These are phyloP conservation scores for Lophura nycthemera DNA, from an alignment of 2,113 vertebrate genomes.

Conservation along the genomic window DNA sequence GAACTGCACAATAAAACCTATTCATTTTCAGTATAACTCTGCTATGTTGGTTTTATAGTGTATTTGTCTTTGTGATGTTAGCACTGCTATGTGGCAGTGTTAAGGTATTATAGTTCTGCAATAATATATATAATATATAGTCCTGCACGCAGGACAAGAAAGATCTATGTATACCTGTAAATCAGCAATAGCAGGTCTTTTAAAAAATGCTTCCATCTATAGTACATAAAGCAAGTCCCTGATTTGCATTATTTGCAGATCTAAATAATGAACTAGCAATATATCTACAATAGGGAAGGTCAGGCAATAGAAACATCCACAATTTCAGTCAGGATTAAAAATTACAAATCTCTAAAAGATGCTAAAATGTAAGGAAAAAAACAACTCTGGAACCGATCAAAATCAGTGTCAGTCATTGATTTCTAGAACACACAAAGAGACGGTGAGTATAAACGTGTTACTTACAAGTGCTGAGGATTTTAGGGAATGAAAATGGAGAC, in stretches of 20 bases:
- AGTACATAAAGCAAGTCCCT: background rate
- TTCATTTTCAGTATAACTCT: background rate
- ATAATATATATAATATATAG: too few species aligned
- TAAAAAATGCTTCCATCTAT: background rate
- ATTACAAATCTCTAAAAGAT: slow-evolving; percentile 18
- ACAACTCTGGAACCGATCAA: background rate
- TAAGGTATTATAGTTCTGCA: background rate
- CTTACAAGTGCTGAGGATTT: slow-evolving; percentile 80
- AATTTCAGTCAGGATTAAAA: slow-evolving; percentile 38
- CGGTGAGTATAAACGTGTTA: slow-evolving; percentile 66
- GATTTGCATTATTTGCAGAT: slow-evolving; percentile 11
- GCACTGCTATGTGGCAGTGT: slow-evolving; percentile 1
- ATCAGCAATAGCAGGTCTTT: slow-evolving; percentile 22
- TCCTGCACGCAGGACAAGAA: background rate
- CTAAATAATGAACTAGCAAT: slow-evolving; percentile 13
- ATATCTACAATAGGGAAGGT: background rate
- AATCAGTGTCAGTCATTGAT: slow-evolving; percentile 58
- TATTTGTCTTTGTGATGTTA: slow-evolving; percentile 44
- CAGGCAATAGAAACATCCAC: slow-evolving; percentile 34
- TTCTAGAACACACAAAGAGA: slow-evolving; percentile 61
- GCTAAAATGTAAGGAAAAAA: slow-evolving; percentile 33
- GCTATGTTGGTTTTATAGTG: slow-evolving; percentile 24
- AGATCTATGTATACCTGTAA: background rate
- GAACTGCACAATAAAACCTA: background rate
- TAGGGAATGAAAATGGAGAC: slow-evolving; percentile 80